Percentiles rank a stretch among this genome's conserved stretches.
These are phyloP conservation scores for Phalera bucephala DNA, from an alignment of 2,888 invertebrate species.

Conservation along the genomic window DNA sequence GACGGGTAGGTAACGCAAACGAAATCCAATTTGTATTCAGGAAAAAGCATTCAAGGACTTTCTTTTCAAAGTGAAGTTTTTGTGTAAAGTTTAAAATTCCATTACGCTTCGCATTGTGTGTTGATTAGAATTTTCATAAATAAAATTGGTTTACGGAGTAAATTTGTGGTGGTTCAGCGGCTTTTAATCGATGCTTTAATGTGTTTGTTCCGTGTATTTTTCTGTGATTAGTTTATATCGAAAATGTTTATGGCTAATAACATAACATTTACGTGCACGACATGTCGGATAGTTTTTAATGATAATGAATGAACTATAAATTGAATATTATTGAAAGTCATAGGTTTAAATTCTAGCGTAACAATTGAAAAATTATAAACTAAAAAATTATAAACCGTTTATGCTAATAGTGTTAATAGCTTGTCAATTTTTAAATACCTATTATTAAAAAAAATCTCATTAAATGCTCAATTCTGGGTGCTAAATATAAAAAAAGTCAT, in stretches of 20 bases:
- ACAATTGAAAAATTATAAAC: too few relatives aligned
- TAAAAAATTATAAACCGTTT: too few relatives aligned
- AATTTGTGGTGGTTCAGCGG: not conserved
- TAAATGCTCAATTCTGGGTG: too few relatives aligned
- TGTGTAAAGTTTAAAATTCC: not conserved
- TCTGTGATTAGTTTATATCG: not conserved
- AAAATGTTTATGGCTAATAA: not conserved
- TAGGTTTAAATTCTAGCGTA: too few relatives aligned
- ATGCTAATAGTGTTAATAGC: too few relatives aligned
- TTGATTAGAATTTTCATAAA: not conserved
- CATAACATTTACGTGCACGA: not conserved
- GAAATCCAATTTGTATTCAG: constrained; percentile 10
- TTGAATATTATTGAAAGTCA: too few relatives aligned
- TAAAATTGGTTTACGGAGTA: not conserved
- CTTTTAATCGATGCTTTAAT: not conserved
- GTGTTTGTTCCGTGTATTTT: not conserved
- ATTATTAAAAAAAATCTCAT: too few relatives aligned
- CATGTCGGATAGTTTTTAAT: not conserved
- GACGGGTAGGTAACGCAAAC: constrained; percentile 5
- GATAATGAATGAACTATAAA: too few relatives aligned
- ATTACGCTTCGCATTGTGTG: constrained; percentile 1
- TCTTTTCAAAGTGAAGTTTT: not conserved
- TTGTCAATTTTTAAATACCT: too few relatives aligned
- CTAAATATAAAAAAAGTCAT: too few relatives aligned
- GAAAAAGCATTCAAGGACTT: constrained; percentile 3